Evolutionary conservation across 2,113 vertebrate genomes (phyloP), one percentile per base, ranked within the genome.

Genomic region (Heterotilapia buettikoferi): DNA sequence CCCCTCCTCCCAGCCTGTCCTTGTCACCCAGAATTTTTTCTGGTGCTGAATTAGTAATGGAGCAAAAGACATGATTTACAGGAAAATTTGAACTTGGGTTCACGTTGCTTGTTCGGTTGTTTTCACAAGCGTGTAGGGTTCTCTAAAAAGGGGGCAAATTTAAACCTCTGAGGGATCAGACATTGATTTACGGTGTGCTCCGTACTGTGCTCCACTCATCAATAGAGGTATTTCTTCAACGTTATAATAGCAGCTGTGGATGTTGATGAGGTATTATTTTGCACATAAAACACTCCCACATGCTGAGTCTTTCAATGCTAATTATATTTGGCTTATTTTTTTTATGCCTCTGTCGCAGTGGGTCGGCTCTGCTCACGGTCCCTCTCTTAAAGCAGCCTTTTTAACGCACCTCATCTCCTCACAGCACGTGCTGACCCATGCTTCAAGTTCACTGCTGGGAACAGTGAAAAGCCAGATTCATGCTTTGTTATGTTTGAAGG

Each of bases 221-320:
- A 92, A 90, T 73, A 80, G 73, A 84, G 24, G 76, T 82, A 38
- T 84, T 90, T 82, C 11, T 80, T 91, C 85, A 89, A 36, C 36
- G 71, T 81, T 73, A 21, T 83, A 85, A 90, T 89, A 66, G 87
- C 82, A 85, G 83, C 78, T 82, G 63, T 89, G 88, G 89, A 90
- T 71, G 90, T 79, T 87, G 84, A 94, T 92, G 84, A 92, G 91
- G 88, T 92, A 92, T 90, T 85, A 90, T 90, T 93, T 90, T 85
- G 86, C 84, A 79, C 86, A 90, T 94, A 91, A 92, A 93, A 87
- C 76, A 86, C 38, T 57, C 84, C 91, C 91, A 87, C 92, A 93
- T 83, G 92, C 92, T 94, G 93, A 90, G 86, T 86, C 40, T 91
- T 90, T 90, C 87, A 91, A 88, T 92, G 90, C 84, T 91, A 90